A percentile compares a stretch with the other conserved stretches of the same genome.
These are phyloP conservation scores for Drosophila yakuba DNA, from an alignment of 1,140 invertebrate genomes.

Conservation along the genomic window DNA sequence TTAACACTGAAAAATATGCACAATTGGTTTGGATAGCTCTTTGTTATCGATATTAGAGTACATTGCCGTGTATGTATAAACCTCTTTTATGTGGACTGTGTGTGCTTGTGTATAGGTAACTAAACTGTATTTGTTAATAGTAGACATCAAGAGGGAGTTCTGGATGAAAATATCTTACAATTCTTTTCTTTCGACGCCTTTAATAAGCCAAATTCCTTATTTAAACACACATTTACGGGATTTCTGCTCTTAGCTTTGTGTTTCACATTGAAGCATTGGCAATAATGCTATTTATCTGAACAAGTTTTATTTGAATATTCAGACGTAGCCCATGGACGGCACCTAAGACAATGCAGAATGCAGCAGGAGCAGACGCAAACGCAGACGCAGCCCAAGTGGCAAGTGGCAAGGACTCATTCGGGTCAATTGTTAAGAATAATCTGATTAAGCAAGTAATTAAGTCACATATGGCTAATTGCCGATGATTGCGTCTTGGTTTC, in stretches of 20 bases:
- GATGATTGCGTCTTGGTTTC: constrained; percentile 19
- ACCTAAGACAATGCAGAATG: constrained; percentile 72
- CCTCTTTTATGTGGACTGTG: constrained; percentile 15
- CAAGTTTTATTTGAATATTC: constrained; percentile 46
- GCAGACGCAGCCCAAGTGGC: constrained; percentile 3
- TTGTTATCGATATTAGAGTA: constrained; percentile 62
- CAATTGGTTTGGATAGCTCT: constrained; percentile 77
- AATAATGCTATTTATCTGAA: constrained; percentile 51
- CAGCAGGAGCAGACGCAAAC: constrained; percentile 22
- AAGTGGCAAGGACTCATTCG: background rate
- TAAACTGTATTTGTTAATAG: constrained; percentile 34
- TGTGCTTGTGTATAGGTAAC: constrained; percentile 39
- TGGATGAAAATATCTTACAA: constrained; percentile 43
- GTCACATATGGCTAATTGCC: constrained; percentile 30
- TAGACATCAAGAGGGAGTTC: constrained; percentile 34
- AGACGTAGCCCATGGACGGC: constrained; percentile 84
- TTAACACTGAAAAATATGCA: constrained; percentile 77
- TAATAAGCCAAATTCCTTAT: constrained; percentile 27
- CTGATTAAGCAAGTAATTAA: constrained; percentile 38
- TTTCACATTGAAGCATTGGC: constrained; percentile 62
- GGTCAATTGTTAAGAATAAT: constrained; percentile 20
- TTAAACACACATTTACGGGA: constrained; percentile 21
- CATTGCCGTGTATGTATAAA: constrained; percentile 18
- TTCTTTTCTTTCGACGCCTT: constrained; percentile 4
- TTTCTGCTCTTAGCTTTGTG: constrained; percentile 17